These are phyloP conservation scores for Eilema depressum DNA, from an alignment of 2,888 invertebrate species.

Conservation along the genomic window DNA sequence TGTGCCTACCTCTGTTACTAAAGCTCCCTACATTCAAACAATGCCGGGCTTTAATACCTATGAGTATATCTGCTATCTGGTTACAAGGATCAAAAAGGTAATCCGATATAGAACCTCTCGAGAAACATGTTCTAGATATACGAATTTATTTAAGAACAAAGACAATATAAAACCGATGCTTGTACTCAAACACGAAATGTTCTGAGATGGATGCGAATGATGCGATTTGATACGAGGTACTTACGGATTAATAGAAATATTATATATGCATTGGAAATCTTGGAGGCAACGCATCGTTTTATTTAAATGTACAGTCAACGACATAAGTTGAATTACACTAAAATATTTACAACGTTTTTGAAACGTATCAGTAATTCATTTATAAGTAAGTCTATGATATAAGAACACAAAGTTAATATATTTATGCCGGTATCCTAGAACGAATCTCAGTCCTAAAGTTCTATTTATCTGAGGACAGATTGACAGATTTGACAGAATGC, in stretches of 20 bases:
- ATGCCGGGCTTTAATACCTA: neutral
- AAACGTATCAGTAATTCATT: too few species aligned
- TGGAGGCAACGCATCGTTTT: conserved; percentile 56
- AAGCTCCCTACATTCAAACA: neutral
- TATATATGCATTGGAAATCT: conserved; percentile 64
- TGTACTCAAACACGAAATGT: conserved; percentile 39
- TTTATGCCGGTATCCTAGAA: too few species aligned
- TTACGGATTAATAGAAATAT: conserved; percentile 49
- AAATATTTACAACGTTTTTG: neutral
- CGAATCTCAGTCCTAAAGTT: too few species aligned
- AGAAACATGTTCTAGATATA: neutral
- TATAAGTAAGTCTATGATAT: too few species aligned
- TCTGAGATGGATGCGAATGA: conserved; percentile 29
- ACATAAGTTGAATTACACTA: too few species aligned
- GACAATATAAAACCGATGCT: conserved; percentile 27
- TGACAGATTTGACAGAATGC: too few species aligned
- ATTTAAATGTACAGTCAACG: conserved; percentile 37
- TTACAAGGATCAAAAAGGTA: neutral
- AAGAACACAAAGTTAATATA: too few species aligned
- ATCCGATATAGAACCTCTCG: neutral
- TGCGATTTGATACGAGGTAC: conserved; percentile 24
- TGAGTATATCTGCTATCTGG: neutral
- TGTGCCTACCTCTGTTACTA: neutral
- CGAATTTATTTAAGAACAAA: neutral
- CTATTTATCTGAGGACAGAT: too few species aligned